A percentile compares a stretch with the other conserved stretches of the same genome.
phyloP scores from a whole-genome alignment of 2,888 invertebrate species.

The Callinectes sapidus region DNA sequence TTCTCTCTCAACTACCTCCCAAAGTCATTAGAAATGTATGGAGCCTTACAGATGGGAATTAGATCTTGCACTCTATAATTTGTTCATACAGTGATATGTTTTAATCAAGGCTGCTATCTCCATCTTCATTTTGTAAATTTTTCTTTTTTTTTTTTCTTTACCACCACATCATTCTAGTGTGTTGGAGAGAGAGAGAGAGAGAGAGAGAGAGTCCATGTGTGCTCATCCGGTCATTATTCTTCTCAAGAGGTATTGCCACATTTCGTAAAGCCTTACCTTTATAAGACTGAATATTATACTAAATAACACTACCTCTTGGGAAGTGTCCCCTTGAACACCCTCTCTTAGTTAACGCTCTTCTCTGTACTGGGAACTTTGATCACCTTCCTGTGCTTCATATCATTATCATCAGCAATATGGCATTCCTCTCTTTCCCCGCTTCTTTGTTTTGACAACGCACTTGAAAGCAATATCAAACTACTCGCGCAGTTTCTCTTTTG shows the following conservation, averaged over 20 bases:
- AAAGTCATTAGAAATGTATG: background rate
- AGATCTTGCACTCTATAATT: background rate
- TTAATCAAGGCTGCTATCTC: background rate
- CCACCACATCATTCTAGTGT: background rate
- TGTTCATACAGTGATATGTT: background rate
- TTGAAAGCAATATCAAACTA: background rate
- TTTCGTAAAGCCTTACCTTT: background rate
- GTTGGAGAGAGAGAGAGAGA: background rate
- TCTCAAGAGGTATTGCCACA: background rate
- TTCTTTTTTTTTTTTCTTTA: too few species aligned
- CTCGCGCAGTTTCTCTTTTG: background rate
- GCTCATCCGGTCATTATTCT: background rate
- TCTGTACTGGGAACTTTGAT: background rate
- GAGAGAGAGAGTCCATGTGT: background rate
- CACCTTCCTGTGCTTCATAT: background rate
- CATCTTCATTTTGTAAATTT: background rate
- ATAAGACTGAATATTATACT: background rate
- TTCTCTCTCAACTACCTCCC: background rate
- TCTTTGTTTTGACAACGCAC: background rate
- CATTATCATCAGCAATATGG: background rate
- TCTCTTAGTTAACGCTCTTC: background rate
- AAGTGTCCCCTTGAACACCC: background rate
- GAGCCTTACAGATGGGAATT: background rate
- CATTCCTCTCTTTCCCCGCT: background rate
- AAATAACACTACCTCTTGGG: background rate